phyloP scores from a whole-genome alignment of 2,888 invertebrate species.

The Therioaphis trifolii region DNA sequence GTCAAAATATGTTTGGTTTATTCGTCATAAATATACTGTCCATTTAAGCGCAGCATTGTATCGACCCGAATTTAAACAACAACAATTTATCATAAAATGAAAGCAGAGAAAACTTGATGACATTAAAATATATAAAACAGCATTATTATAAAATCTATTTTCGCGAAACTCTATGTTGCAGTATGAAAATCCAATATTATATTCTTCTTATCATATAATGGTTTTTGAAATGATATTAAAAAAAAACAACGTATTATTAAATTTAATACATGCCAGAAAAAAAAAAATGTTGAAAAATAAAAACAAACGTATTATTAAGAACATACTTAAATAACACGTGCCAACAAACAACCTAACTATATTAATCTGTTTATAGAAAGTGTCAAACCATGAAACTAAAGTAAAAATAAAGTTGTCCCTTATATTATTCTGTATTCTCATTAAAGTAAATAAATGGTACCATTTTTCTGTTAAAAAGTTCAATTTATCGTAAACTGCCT shows the following conservation, averaged over 20 bases:
- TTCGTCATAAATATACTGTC: not conserved
- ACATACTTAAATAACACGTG: not conserved
- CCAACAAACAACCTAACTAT: slow-evolving; percentile 3
- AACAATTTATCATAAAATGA: not conserved
- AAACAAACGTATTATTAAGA: no score
- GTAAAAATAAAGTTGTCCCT: slow-evolving; percentile 16
- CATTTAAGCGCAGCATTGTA: not conserved
- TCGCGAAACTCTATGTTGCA: not conserved
- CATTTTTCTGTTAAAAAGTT: not conserved
- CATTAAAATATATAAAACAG: not conserved
- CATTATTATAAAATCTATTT: not conserved
- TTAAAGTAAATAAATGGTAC: slow-evolving; percentile 11
- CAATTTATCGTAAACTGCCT: slow-evolving; percentile 6
- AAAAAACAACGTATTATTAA: no score
- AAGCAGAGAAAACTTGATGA: not conserved
- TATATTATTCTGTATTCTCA: not conserved
- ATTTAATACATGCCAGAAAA: no score
- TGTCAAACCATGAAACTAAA: slow-evolving; percentile 25
- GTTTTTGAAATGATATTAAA: no score
- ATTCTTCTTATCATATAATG: not conserved
- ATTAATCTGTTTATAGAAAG: slow-evolving; percentile 10
- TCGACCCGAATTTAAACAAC: not conserved
- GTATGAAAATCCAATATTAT: not conserved
- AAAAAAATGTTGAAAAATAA: no score
- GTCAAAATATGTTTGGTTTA: not conserved